Evolutionary conservation across 2,888 invertebrate genomes (phyloP).

Genomic region (Melanotus villosus): DNA sequence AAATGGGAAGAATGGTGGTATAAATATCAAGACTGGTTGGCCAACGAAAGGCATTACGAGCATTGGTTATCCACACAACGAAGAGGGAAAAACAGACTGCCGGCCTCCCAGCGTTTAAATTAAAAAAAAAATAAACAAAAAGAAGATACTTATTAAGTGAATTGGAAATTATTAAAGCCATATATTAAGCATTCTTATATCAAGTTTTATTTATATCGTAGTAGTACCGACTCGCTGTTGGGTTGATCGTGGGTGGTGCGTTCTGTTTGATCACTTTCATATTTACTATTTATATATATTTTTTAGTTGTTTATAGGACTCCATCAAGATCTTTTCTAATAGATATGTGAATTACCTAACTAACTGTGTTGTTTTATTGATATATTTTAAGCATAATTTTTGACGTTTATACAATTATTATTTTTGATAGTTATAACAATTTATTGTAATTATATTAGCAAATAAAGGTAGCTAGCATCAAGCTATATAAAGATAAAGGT

Average conservation of each 20-base stretch:
- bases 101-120: slow-evolving; percentile 66
- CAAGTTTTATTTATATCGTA: neutral
- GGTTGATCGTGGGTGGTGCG: neutral
- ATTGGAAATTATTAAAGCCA: neutral
- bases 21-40: slow-evolving; percentile 92
- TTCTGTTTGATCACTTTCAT: neutral
- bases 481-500: too few species aligned
- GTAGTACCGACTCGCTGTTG: neutral
- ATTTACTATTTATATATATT: neutral
- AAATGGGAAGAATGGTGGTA: slow-evolving; percentile 98
- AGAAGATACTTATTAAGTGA: too few species aligned
- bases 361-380: neutral
- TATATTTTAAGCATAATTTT: neutral
- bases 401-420: neutral
- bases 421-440: neutral
- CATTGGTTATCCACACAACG: slow-evolving; percentile 75
- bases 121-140: slow-evolving; percentile 39
- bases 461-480: neutral
- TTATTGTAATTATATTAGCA: neutral
- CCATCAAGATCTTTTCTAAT: neutral
- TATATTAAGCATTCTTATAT: neutral
- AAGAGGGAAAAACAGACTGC: slow-evolving; percentile 61
- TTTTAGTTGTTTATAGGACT: neutral
- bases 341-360: neutral
- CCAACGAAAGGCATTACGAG: slow-evolving; percentile 84